phyloP scores from a whole-genome alignment of 2,113 vertebrate species.

The Cyanoderma ruficeps region DNA sequence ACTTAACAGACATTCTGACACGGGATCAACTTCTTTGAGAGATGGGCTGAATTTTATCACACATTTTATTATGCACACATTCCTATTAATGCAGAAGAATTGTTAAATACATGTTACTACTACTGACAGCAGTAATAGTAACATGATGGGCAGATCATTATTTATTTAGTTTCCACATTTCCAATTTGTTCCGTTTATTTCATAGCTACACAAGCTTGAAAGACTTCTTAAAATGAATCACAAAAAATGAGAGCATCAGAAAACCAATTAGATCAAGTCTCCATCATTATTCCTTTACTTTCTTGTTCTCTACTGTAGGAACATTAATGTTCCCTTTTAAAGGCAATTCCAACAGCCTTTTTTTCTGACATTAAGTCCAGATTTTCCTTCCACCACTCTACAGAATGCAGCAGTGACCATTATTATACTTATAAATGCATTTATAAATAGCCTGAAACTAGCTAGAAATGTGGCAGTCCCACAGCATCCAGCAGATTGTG shows the following conservation, averaged over 20 bases:
- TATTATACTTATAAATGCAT: background rate
- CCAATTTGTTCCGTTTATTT: slow-evolving; percentile 32
- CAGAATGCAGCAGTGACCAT: background rate
- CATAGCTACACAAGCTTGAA: background rate
- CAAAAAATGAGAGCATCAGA: background rate
- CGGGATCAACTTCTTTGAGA: background rate
- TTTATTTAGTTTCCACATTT: slow-evolving; percentile 10
- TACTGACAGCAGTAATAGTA: background rate
- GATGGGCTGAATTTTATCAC: background rate
- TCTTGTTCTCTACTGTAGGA: background rate
- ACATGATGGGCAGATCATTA: background rate
- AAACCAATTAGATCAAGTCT: background rate
- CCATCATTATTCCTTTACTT: background rate
- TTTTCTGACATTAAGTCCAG: background rate
- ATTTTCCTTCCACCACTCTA: background rate
- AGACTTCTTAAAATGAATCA: background rate
- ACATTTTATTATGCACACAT: background rate
- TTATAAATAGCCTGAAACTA: background rate
- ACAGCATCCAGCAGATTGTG: background rate
- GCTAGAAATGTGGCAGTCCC: background rate
- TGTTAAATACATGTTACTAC: background rate
- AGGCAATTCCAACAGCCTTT: background rate
- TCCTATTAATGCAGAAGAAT: background rate
- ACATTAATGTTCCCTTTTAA: background rate
- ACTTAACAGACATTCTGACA: background rate